Evolutionary conservation across 2,113 vertebrate species (phyloP).

Genomic region (Capricornis sumatraensis): DNA sequence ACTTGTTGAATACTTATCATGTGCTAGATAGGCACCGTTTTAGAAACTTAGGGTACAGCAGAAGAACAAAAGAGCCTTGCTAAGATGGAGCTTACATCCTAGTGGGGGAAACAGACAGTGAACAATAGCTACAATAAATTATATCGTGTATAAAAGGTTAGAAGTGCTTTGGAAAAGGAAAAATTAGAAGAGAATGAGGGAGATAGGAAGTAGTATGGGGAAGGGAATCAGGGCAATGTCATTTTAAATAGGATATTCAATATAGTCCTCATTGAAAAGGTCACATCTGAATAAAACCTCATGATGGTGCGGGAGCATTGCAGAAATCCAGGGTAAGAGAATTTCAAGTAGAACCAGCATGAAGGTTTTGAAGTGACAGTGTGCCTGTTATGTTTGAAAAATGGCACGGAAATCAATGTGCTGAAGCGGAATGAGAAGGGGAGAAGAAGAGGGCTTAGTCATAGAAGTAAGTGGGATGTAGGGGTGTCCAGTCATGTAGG

Average conservation of each 20-base stretch:
- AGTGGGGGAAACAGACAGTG: neutral
- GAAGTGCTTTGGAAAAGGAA: neutral
- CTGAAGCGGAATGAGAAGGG: neutral
- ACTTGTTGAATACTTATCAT: conserved; percentile 1
- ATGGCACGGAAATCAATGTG: neutral
- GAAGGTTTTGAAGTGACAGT: neutral
- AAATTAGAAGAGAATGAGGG: neutral
- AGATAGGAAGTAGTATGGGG: neutral
- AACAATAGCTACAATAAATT: neutral
- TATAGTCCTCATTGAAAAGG: neutral
- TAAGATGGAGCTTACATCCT: neutral
- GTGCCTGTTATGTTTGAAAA: neutral
- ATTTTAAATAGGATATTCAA: neutral
- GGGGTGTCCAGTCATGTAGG: neutral
- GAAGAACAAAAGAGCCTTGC: neutral
- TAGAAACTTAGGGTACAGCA: neutral
- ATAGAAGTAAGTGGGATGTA: neutral
- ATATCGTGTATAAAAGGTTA: neutral
- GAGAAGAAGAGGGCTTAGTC: neutral
- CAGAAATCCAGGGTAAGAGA: neutral
- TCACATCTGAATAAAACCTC: neutral
- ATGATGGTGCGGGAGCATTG: neutral
- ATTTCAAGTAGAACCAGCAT: neutral
- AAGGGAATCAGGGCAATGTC: neutral
- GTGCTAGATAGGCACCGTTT: neutral